phyloP scores from a whole-genome alignment of 2,888 invertebrate species.

The Scaptomyza reducta region DNA sequence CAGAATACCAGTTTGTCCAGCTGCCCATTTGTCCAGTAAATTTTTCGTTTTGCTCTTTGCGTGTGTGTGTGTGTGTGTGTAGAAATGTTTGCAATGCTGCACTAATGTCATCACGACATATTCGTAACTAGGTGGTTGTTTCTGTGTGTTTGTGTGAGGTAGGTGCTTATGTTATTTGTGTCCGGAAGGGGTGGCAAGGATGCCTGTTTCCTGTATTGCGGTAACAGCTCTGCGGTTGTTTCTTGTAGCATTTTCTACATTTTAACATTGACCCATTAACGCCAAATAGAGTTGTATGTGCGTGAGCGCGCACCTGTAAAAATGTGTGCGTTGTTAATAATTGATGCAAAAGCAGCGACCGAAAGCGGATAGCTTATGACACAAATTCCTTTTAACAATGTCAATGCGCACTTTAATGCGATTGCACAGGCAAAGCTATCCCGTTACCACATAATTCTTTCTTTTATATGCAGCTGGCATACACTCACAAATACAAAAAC shows the following conservation, averaged over 20 bases:
- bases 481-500: conserved; percentile 1
- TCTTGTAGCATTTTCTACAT: conserved; percentile 46
- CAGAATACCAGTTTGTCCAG: conserved; percentile 12
- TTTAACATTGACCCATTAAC: conserved; percentile 63
- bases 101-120: conserved; percentile 75
- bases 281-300: conserved; percentile 19
- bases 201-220: conserved; percentile 26
- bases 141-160: conserved; percentile 12
- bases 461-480: conserved; percentile 17
- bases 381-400: conserved; percentile 12
- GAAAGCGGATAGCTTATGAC: conserved; percentile 19
- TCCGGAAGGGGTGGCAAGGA: not conserved
- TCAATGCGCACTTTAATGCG: conserved; percentile 20
- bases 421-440: conserved; percentile 26
- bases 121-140: conserved; percentile 65
- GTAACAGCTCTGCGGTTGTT: conserved; percentile 37
- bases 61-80: conserved; percentile 7
- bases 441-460: conserved; percentile 65
- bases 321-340: conserved; percentile 58
- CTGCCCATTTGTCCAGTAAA: conserved; percentile 51
- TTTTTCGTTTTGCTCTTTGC: conserved; percentile 49
- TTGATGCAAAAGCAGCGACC: conserved; percentile 44
- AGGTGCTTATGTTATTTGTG: conserved; percentile 17
- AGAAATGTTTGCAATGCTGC: conserved; percentile 73
- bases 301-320: conserved; percentile 32